phyloP scores from a whole-genome alignment of 2,797 vertebrate genomes.

The Vultur gryphus region DNA sequence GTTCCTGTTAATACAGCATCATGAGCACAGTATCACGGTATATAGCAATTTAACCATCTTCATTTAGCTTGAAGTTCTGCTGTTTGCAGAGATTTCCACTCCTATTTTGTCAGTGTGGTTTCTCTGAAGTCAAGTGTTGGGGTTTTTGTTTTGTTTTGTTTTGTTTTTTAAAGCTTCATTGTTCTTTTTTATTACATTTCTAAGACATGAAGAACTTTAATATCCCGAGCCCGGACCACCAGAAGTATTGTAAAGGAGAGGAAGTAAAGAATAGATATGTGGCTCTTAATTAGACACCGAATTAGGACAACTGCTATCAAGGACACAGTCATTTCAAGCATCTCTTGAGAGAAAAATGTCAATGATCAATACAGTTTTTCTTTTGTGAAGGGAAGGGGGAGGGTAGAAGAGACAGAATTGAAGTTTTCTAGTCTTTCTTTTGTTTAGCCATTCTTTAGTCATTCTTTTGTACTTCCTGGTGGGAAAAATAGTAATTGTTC shows the following conservation, averaged over 20 bases:
- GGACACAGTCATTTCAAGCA: not conserved
- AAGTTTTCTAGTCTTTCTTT: not conserved
- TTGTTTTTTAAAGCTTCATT: not conserved
- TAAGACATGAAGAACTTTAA: not conserved
- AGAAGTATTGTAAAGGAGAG: not conserved
- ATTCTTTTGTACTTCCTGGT: not conserved
- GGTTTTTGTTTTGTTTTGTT: not conserved
- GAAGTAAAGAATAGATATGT: not conserved
- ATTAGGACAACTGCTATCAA: slow-evolving; percentile 19
- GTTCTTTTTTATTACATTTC: not conserved
- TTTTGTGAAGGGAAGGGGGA: not conserved
- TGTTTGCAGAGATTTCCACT: not conserved
- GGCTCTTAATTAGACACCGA: slow-evolving; percentile 28
- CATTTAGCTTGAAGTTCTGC: not conserved
- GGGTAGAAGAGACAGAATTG: not conserved
- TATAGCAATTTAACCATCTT: not conserved
- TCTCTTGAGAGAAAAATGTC: slow-evolving; percentile 33
- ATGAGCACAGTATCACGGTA: not conserved
- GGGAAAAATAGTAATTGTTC: not conserved
- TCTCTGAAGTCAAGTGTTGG: not conserved
- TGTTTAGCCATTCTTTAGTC: not conserved
- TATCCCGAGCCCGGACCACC: not conserved
- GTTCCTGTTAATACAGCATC: not conserved
- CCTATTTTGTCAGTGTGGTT: not conserved
- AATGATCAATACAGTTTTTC: not conserved